Evolutionary conservation across 2,113 vertebrate species (phyloP).

Genomic region (Labeo rohita): DNA sequence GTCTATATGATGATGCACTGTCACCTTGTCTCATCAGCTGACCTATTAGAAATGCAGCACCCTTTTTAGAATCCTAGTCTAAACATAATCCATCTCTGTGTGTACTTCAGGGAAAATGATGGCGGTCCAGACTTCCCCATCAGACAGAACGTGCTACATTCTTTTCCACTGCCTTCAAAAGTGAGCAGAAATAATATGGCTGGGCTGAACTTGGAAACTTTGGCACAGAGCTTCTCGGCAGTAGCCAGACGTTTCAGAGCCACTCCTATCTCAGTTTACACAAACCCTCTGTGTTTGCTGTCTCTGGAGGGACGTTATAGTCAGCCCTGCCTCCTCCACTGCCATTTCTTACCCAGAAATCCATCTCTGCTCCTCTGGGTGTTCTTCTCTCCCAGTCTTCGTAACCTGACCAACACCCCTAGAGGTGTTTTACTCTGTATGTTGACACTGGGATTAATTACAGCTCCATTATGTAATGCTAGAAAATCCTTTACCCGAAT

Average conservation of each 20-base stretch:
- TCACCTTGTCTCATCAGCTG: constrained; percentile 27
- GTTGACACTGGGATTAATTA: constrained; percentile 31
- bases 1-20: constrained; percentile 28
- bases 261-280: constrained; percentile 60
- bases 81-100: constrained; percentile 39
- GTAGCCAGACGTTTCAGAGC: constrained; percentile 52
- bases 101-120: constrained; percentile 40
- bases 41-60: constrained; percentile 1
- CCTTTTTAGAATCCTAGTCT: constrained; percentile 29
- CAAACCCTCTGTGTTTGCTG: constrained; percentile 54
- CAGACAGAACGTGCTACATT: constrained; percentile 23
- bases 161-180: constrained; percentile 50
- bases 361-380: constrained; percentile 27
- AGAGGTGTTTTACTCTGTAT: constrained; percentile 15
- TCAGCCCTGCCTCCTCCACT: constrained; percentile 62
- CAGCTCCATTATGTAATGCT: constrained; percentile 54
- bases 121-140: constrained; percentile 31
- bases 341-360: constrained; percentile 41
- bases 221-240: constrained; percentile 45
- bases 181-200: constrained; percentile 12
- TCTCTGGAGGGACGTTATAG: constrained; percentile 50
- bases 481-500: neutral
- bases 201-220: constrained; percentile 46
- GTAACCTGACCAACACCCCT: constrained; percentile 37
- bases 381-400: constrained; percentile 34